Evolutionary conservation across 1,140 invertebrate species (phyloP).

Genomic region (Bilobella aurantiaca): DNA sequence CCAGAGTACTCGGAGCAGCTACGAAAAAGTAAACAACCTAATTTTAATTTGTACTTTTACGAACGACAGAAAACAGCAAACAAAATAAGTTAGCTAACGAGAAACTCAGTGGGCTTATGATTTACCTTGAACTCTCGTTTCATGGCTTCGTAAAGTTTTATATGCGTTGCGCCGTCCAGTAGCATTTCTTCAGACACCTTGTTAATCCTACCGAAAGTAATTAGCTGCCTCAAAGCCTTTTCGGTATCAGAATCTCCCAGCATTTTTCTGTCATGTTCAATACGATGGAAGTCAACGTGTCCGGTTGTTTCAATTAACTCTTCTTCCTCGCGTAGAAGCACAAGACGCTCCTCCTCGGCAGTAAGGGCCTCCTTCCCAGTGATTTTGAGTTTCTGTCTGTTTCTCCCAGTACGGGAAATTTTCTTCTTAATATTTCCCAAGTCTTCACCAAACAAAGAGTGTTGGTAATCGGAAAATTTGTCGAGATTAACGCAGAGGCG

Average conservation of each 20-base stretch:
- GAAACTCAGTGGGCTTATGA: background rate
- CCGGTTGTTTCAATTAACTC: conserved; percentile 37
- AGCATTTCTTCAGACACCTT: conserved; percentile 4
- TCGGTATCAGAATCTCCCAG: conserved; percentile 46
- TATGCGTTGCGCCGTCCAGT: conserved; percentile 47
- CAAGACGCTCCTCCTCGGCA: conserved; percentile 12
- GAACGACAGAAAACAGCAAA: background rate
- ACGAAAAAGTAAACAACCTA: conserved; percentile 7
- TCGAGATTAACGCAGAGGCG: conserved; percentile 45
- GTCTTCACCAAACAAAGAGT: conserved; percentile 44
- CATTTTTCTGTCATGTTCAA: conserved; percentile 13
- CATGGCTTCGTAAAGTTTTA: conserved; percentile 49
- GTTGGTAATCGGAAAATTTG: conserved; percentile 48
- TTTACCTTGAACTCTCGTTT: conserved; percentile 59
- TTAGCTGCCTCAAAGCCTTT: conserved; percentile 45
- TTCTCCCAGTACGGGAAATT: conserved; percentile 23
- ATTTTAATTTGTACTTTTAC: too few species aligned
- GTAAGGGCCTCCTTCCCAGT: conserved; percentile 18
- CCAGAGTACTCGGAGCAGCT: conserved; percentile 50
- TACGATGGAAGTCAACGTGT: conserved; percentile 36
- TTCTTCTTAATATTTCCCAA: conserved; percentile 35
- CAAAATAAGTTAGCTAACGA: background rate
- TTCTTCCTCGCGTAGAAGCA: conserved; percentile 27
- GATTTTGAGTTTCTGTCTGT: conserved; percentile 24
- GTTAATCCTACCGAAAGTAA: conserved; percentile 37